Evolutionary conservation across 2,797 vertebrate species (phyloP).

Genomic region (Microchirus variegatus): DNA sequence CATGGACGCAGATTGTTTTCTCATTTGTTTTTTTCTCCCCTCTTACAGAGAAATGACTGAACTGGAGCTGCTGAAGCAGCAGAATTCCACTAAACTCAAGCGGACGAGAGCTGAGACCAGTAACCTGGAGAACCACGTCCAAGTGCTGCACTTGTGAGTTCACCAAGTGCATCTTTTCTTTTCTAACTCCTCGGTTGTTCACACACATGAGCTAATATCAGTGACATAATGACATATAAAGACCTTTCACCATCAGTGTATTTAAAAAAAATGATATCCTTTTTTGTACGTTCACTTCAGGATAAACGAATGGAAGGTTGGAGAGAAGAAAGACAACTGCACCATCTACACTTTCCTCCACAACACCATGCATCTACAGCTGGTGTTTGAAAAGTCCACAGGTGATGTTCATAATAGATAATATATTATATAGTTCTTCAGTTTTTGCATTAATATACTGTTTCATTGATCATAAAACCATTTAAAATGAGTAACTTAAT

Average conservation of each 20-base stretch:
- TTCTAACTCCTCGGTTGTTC: no score
- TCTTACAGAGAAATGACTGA: constrained; percentile 65
- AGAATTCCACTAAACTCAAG: constrained; percentile 53
- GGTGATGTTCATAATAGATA: no score
- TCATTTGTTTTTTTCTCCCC: not conserved
- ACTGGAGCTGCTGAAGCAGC: constrained; percentile 66
- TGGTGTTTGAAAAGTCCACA: constrained; percentile 55
- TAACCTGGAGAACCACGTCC: constrained; percentile 56
- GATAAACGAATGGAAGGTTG: constrained; percentile 79
- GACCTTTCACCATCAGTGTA: no score
- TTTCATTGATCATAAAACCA: not conserved
- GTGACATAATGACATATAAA: no score
- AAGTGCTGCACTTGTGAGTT: constrained; percentile 64
- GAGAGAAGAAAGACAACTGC: constrained; percentile 36
- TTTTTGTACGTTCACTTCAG: constrained; percentile 45
- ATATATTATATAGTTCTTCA: no score
- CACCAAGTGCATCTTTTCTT: not conserved
- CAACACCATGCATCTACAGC: constrained; percentile 68
- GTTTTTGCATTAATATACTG: no score
- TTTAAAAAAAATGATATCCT: not conserved
- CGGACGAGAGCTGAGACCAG: constrained; percentile 62
- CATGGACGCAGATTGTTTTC: not conserved
- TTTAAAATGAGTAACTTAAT: not conserved
- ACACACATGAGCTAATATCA: no score
- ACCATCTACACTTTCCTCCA: constrained; percentile 75